Evolutionary conservation across 1,140 invertebrate species (phyloP).

Genomic region (Myzus persicae): DNA sequence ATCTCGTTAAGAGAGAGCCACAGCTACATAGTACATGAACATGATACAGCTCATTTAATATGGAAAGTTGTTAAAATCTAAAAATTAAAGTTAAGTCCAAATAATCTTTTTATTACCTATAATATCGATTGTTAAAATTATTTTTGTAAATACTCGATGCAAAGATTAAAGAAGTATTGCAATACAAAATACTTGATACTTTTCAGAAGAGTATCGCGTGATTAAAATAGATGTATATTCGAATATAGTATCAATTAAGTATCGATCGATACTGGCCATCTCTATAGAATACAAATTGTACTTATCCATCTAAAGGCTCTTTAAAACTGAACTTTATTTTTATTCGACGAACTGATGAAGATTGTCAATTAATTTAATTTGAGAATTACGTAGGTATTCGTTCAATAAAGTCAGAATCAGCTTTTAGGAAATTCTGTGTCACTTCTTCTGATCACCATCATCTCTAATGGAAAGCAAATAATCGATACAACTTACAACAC

Average conservation of each 20-base stretch:
- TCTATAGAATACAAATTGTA: no score
- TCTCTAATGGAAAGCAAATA: conserved; percentile 3
- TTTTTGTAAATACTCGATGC: no score
- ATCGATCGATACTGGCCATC: no score
- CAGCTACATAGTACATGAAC: background rate
- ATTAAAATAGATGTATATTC: no score
- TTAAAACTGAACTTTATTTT: background rate
- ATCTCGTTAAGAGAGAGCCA: background rate
- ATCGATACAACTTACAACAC: background rate
- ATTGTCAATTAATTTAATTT: background rate
- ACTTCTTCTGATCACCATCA: background rate
- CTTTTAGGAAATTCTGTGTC: background rate
- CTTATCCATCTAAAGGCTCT: no score
- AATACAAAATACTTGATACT: background rate
- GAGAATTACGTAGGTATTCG: background rate
- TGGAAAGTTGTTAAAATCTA: no score
- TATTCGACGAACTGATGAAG: background rate
- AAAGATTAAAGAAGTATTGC: no score
- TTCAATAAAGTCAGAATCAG: background rate
- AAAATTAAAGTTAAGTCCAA: background rate
- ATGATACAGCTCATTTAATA: no score
- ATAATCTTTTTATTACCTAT: background rate
- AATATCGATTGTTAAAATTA: background rate
- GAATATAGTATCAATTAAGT: no score
- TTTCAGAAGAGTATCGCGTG: background rate